Conservation (phyloP, 2,113 vertebrate species). For the Neogale vison region DNA sequence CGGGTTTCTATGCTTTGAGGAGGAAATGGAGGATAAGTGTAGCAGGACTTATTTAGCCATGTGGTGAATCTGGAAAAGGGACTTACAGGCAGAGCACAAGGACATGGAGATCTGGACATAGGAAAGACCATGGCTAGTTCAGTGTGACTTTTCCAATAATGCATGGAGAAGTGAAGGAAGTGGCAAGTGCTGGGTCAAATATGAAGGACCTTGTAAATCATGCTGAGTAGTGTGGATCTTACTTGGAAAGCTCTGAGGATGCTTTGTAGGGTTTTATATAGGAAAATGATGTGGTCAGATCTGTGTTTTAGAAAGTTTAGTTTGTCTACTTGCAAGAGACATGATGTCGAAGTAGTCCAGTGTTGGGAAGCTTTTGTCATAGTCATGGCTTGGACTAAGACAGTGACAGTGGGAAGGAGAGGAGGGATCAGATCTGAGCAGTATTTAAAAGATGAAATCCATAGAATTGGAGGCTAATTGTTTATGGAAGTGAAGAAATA, state of each 20-base stretch:
- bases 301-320: slow-evolving; percentile 18
- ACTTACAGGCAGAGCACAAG: slow-evolving; percentile 1
- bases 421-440: neutral
- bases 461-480: slow-evolving; percentile 8
- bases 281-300: slow-evolving; percentile 13
- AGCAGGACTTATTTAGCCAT: neutral
- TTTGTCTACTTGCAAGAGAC: neutral
- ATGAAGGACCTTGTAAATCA: neutral
- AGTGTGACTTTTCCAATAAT: neutral
- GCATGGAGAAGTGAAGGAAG: slow-evolving; percentile 4
- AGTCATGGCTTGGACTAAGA: neutral
- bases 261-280: slow-evolving; percentile 23
- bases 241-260: neutral
- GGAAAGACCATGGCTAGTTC: neutral
- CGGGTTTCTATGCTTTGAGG: neutral
- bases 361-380: slow-evolving; percentile 1
- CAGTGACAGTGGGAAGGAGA: neutral
- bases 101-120: neutral
- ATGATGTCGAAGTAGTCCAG: neutral
- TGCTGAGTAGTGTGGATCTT: slow-evolving; percentile 37
- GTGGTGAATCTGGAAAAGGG: neutral
- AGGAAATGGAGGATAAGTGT: neutral
- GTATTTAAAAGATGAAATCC: neutral
- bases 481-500: slow-evolving; percentile 1
- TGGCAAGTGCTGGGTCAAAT: slow-evolving; percentile 4